Evolutionary conservation across 1,140 invertebrate species (phyloP), one percentile per base, ranked within the genome.

Genomic region (Amyelois transitella): DNA sequence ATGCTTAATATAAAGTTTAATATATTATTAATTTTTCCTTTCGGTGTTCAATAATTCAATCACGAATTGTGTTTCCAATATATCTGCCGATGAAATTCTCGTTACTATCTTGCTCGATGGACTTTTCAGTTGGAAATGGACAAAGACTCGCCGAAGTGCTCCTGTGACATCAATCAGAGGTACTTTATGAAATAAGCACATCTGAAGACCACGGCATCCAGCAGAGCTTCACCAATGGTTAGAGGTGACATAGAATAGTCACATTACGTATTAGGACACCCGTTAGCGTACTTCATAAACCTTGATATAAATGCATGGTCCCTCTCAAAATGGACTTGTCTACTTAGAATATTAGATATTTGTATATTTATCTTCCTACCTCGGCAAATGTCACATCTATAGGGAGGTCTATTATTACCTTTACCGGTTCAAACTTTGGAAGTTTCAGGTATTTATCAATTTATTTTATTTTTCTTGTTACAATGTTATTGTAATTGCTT

Each of bases 91-190:
- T 49, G 52, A 61, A 64, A 67, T 62, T 60, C 69, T 63, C 63
- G 63, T 72, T 81, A 80, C 72, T 86, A 86, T 76, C 77, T 67
- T 81, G 56, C 73, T 79, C 69, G 71, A 81, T 87, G 84, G 84
- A 77, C 81, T 87, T 87, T 87, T 87, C 84, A 87, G 84, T 83
- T 81, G 75, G 75, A 65, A 81, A 80, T 62, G 76, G 77, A 68
- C 70, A 12, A 8, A 28, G 25, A 75, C 21, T 51, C 45, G 47
- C 18, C 53, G 60, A n/a, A n/a, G n/a, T n/a, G n/a, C n/a, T n/a
- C n/a, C 51, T 51, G 12, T 59, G 48, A 58, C 58, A 59, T 44
- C 60, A 52, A 55, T 65, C 72, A 72, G 77, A 87, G 84, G 84
- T 87, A 87, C 76, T 83, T 38, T 87, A 73, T 85, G 69, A 78